Evolutionary conservation across 2,888 invertebrate genomes (phyloP).

Genomic region (Apodemia mormo): DNA sequence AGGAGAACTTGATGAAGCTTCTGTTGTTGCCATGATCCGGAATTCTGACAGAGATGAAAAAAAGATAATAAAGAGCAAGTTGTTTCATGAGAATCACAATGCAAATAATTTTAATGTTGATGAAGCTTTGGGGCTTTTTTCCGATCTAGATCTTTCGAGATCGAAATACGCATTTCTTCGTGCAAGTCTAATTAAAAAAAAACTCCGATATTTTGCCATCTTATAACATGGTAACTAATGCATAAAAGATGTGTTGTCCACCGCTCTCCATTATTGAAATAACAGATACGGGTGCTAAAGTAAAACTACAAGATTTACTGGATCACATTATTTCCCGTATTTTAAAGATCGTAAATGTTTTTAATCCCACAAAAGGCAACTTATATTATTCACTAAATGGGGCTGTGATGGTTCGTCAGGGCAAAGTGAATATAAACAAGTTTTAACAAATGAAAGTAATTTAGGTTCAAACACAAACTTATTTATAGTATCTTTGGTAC

Average conservation of each 20-base stretch:
- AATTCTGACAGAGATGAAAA: constrained; percentile 8
- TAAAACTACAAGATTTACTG: neutral
- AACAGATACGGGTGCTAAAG: too few relatives aligned
- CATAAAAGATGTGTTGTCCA: neutral
- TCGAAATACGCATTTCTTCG: neutral
- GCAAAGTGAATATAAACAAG: constrained; percentile 25
- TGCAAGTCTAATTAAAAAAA: neutral
- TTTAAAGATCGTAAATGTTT: constrained; percentile 9
- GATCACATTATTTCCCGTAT: neutral
- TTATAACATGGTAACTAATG: neutral
- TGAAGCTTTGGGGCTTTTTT: neutral
- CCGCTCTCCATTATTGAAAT: too few relatives aligned
- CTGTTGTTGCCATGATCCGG: constrained; percentile 10
- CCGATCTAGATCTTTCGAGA: neutral
- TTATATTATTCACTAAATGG: constrained; percentile 7
- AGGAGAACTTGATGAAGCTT: constrained; percentile 10
- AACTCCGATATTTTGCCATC: neutral
- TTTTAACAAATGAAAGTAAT: constrained; percentile 21
- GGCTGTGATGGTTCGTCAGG: constrained; percentile 11
- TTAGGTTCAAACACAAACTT: constrained; percentile 21
- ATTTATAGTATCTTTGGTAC: constrained; percentile 25
- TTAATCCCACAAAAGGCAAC: neutral
- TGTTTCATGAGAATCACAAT: neutral
- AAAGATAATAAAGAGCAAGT: constrained; percentile 6
- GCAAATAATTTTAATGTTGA: neutral